These are phyloP conservation scores for Hylaea fasciaria DNA, from an alignment of 2,888 invertebrate genomes.

Conservation along the genomic window DNA sequence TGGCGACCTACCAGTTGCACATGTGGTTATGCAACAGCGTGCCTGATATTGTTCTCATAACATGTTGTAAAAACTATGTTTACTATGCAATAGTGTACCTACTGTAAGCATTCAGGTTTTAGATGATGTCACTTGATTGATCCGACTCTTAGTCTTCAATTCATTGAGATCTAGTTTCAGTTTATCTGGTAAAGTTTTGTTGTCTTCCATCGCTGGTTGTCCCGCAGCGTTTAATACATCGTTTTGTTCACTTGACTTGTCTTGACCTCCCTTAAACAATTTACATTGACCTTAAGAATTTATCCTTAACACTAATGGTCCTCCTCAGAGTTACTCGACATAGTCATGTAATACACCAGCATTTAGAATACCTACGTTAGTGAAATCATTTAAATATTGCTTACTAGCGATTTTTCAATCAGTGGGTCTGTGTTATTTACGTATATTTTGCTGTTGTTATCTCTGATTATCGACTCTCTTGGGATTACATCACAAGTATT, in stretches of 20 bases:
- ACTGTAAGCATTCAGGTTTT: constrained; percentile 4
- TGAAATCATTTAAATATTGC: too few relatives aligned
- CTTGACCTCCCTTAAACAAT: too few relatives aligned
- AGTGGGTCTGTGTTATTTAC: constrained; percentile 1
- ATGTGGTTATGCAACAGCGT: constrained; percentile 52
- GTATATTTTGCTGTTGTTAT: background rate
- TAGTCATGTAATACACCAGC: too few relatives aligned
- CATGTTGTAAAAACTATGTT: constrained; percentile 42
- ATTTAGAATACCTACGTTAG: too few relatives aligned
- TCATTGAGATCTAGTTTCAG: background rate
- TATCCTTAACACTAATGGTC: too few relatives aligned
- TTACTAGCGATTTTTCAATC: background rate
- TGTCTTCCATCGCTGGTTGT: too few relatives aligned
- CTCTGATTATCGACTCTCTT: constrained; percentile 1
- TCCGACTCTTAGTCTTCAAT: background rate
- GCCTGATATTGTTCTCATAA: constrained; percentile 49
- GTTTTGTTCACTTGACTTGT: too few relatives aligned
- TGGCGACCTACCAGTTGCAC: constrained; percentile 44
- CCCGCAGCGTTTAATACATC: background rate
- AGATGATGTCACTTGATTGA: constrained; percentile 2
- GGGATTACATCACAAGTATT: constrained; percentile 40
- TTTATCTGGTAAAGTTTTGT: background rate
- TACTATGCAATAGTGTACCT: constrained; percentile 26
- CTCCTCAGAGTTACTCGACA: too few relatives aligned
- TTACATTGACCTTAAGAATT: too few relatives aligned